Conservation (phyloP, 2,113 vertebrate species). For the Ptilonorhynchus violaceus region DNA sequence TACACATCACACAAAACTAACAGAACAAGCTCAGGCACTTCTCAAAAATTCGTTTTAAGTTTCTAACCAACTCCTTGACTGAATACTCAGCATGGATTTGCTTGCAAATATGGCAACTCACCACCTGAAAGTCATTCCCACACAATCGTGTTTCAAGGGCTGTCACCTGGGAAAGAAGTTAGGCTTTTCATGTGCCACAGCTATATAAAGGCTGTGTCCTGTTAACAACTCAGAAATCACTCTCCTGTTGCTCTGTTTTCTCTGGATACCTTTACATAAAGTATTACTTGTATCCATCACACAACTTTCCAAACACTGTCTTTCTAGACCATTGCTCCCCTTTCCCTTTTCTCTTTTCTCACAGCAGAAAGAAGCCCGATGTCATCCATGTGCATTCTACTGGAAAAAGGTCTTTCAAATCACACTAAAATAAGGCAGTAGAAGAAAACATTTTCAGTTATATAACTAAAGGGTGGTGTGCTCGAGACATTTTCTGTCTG, state of each 20-base stretch:
- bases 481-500: not conserved
- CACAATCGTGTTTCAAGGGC: not conserved
- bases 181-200: not conserved
- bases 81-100: not conserved
- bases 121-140: not conserved
- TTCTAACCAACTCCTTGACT: not conserved
- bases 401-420: not conserved
- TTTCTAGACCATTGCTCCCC: not conserved
- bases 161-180: not conserved
- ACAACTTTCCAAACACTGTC: not conserved
- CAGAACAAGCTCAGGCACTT: not conserved
- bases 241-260: not conserved
- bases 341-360: not conserved
- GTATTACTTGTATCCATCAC: not conserved
- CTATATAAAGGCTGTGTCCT: not conserved
- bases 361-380: not conserved
- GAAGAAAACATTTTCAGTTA: not conserved
- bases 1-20: not conserved
- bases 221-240: not conserved
- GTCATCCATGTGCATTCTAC: not conserved
- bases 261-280: not conserved
- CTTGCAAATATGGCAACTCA: not conserved
- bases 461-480: not conserved
- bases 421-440: not conserved
- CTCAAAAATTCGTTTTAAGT: not conserved